Conservation (phyloP, 1,140 invertebrate species). For the Zaprionus kolodkinae region DNA sequence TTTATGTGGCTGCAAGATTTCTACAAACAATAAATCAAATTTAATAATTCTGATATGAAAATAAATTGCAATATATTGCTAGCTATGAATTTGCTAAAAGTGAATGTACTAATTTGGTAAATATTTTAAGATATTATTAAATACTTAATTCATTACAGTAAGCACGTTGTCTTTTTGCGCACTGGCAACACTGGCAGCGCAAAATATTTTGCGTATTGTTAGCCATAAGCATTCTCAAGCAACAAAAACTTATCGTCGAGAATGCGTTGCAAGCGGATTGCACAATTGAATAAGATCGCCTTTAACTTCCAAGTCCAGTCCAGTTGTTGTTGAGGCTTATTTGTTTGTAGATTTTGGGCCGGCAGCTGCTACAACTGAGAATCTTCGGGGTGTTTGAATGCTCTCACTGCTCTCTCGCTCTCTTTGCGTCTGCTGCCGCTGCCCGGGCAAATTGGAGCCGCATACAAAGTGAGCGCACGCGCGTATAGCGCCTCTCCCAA, state of each 20-base stretch:
- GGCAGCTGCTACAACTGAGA: conserved; percentile 35
- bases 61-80: not conserved
- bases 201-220: conserved; percentile 16
- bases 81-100: not conserved
- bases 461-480: conserved; percentile 44
- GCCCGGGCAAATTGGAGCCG: conserved; percentile 43
- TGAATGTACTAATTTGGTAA: not conserved
- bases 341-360: conserved; percentile 24
- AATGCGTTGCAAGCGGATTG: conserved; percentile 24
- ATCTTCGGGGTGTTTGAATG: conserved; percentile 6
- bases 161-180: conserved; percentile 23
- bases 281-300: conserved; percentile 33
- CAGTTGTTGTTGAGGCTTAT: conserved; percentile 4
- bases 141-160: not conserved
- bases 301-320: conserved; percentile 18
- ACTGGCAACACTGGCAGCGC: conserved; percentile 35
- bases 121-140: not conserved
- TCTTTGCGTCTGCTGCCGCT: conserved; percentile 19
- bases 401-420: conserved; percentile 3
- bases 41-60: not conserved
- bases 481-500: conserved; percentile 33
- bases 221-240: conserved; percentile 24
- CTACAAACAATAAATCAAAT: not conserved
- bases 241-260: not conserved
- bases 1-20: not conserved